Evolutionary conservation across 2,797 vertebrate genomes (phyloP).

Genomic region (Dendrocincla tyrannina): DNA sequence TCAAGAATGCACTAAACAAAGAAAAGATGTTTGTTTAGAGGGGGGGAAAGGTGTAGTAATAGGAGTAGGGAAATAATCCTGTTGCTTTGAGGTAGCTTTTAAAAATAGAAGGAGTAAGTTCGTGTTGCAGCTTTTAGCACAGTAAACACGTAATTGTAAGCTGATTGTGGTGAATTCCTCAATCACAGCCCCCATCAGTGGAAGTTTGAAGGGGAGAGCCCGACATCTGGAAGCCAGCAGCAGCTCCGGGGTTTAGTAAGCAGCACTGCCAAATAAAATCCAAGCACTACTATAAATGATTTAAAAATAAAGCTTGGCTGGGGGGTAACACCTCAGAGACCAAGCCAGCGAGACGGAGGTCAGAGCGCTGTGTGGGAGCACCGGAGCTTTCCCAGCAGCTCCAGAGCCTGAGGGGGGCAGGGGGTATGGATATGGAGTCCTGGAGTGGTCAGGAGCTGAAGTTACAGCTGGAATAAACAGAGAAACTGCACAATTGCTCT

Average conservation of each 20-base stretch:
- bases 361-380: neutral
- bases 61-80: neutral
- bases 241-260: neutral
- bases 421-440: rapidly evolving
- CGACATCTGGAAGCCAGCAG: constrained; percentile 37
- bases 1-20: neutral
- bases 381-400: neutral
- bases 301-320: neutral
- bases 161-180: constrained; percentile 26
- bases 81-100: constrained; percentile 30
- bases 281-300: neutral
- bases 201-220: neutral
- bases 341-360: rapidly evolving
- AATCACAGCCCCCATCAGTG: neutral
- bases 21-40: neutral
- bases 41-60: neutral
- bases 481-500: neutral
- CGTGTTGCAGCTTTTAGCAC: neutral
- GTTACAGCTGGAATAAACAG: neutral
- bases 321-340: neutral
- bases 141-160: constrained; percentile 7
- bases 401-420: rapidly evolving
- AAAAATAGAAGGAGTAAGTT: neutral
- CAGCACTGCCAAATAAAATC: neutral
- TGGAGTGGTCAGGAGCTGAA: neutral